Percentiles rank a stretch among this genome's conserved stretches.
phyloP scores from a whole-genome alignment of 2,113 vertebrate genomes.

The Alethe castanea region DNA sequence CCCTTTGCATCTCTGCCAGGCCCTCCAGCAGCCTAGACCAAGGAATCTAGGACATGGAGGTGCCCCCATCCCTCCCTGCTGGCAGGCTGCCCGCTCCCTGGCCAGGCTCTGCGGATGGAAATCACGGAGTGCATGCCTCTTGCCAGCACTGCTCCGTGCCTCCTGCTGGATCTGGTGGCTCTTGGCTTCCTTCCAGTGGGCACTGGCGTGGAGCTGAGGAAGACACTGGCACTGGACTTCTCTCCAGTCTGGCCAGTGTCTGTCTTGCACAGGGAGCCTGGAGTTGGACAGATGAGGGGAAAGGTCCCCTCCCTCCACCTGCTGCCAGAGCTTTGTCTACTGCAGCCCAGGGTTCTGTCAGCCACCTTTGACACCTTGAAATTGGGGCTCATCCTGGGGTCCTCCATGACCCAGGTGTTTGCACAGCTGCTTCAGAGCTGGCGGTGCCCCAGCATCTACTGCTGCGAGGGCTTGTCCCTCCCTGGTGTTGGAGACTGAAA shows the following conservation, averaged over 20 bases:
- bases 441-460: neutral
- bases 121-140: too few species aligned
- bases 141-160: neutral
- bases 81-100: fast-evolving
- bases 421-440: neutral
- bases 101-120: neutral
- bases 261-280: neutral
- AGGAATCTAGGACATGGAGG: neutral
- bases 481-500: neutral
- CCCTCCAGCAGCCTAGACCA: neutral
- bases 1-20: neutral
- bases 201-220: neutral
- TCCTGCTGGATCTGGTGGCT: neutral
- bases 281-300: neutral
- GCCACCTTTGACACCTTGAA: neutral
- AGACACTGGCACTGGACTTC: neutral
- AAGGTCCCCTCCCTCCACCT: neutral
- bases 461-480: neutral
- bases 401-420: neutral
- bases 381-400: neutral
- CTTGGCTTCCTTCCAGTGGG: neutral
- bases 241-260: neutral
- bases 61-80: neutral
- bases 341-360: neutral
- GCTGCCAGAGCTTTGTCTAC: neutral